Conservation (phyloP, 2,888 invertebrate species). For the Scaeva pyrastri region DNA sequence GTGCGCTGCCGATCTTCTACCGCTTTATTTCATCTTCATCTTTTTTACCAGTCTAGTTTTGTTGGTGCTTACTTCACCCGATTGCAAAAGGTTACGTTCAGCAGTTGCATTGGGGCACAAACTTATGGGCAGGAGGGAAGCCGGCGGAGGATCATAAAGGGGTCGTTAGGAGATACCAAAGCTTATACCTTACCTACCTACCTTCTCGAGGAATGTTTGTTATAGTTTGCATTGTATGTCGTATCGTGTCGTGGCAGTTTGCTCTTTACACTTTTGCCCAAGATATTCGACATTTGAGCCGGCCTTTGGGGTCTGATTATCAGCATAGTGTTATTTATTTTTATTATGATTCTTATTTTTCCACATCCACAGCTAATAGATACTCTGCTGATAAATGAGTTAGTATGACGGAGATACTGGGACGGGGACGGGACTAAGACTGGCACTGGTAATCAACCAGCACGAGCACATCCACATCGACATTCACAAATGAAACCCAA, state of each 20-base stretch:
- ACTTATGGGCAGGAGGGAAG: not conserved
- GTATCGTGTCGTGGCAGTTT: slow-evolving; percentile 62
- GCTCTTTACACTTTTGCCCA: slow-evolving; percentile 75
- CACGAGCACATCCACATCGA: too few relatives aligned
- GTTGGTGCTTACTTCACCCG: slow-evolving; percentile 53
- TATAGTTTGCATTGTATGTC: slow-evolving; percentile 65
- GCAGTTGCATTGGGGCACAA: slow-evolving; percentile 7
- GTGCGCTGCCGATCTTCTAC: slow-evolving; percentile 42
- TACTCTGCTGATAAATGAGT: slow-evolving; percentile 22
- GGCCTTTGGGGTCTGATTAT: slow-evolving; percentile 75
- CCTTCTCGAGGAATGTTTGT: slow-evolving; percentile 72
- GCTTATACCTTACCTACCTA: slow-evolving; percentile 50
- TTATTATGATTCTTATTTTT: slow-evolving; percentile 65
- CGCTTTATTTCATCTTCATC: slow-evolving; percentile 64
- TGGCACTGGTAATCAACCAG: not conserved
- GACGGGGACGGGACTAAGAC: too few relatives aligned
- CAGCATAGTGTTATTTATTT: slow-evolving; percentile 73
- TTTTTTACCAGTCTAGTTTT: slow-evolving; percentile 63
- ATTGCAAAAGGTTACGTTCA: slow-evolving; percentile 65
- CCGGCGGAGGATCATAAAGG: not conserved
- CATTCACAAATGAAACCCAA: slow-evolving; percentile 42
- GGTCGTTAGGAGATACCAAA: slow-evolving; percentile 15
- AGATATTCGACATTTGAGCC: slow-evolving; percentile 76
- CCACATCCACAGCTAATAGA: slow-evolving; percentile 30
- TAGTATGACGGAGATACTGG: not conserved